Evolutionary conservation across 1,140 invertebrate genomes (phyloP).

Genomic region (Diprion similis): DNA sequence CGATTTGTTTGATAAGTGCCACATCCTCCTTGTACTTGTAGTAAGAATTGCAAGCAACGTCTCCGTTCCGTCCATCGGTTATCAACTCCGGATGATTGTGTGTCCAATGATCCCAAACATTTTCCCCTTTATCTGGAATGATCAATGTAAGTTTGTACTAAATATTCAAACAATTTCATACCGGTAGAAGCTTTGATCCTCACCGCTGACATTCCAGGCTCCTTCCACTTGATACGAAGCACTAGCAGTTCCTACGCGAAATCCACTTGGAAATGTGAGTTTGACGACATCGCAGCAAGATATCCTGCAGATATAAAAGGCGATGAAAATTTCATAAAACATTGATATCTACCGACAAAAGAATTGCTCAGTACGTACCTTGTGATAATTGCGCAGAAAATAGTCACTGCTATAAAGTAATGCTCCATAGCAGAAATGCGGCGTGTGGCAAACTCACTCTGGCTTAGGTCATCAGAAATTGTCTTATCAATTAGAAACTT

Average conservation of each 20-base stretch:
- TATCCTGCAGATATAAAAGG: neutral
- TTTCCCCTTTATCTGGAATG: conserved; percentile 55
- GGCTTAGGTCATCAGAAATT: too few species aligned
- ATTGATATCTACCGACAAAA: too few species aligned
- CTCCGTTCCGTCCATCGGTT: conserved; percentile 61
- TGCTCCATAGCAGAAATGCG: too few species aligned
- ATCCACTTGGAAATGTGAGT: conserved; percentile 8
- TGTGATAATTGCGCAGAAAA: too few species aligned
- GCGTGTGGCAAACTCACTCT: too few species aligned
- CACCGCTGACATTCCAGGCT: conserved; percentile 37
- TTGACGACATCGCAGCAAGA: neutral
- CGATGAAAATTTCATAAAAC: too few species aligned
- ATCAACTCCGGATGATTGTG: conserved; percentile 64
- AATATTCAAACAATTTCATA: neutral
- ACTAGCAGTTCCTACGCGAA: conserved; percentile 60
- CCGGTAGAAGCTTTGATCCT: neutral
- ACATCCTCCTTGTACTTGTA: conserved; percentile 66
- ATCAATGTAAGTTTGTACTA: neutral
- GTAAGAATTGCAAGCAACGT: conserved; percentile 68
- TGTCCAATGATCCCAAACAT: conserved; percentile 68
- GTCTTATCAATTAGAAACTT: too few species aligned
- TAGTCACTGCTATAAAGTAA: too few species aligned
- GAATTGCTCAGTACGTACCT: too few species aligned
- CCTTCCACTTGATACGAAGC: conserved; percentile 75
- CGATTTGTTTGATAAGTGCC: conserved; percentile 55